phyloP scores from a whole-genome alignment of 2,113 vertebrate genomes.

The Puffinus mauretanicus region DNA sequence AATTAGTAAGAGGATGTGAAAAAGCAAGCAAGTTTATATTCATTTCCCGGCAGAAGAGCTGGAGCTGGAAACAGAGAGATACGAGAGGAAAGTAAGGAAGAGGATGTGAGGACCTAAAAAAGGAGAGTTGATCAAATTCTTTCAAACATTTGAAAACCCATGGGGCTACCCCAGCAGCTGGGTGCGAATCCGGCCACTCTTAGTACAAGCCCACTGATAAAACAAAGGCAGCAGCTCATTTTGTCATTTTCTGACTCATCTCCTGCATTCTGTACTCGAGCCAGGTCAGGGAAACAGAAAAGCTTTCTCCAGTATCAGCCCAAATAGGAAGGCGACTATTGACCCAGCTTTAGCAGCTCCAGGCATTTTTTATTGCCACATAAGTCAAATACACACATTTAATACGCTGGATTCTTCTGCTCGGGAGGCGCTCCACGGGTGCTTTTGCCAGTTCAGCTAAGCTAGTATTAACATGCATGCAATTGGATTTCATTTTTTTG shows the following conservation, averaged over 20 bases:
- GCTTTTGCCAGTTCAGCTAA: not conserved
- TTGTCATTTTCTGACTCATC: not conserved
- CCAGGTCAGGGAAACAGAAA: not conserved
- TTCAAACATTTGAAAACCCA: not conserved
- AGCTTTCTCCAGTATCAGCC: not conserved
- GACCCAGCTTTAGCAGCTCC: not conserved
- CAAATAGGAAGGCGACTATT: not conserved
- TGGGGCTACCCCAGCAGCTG: not conserved
- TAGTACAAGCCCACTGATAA: not conserved
- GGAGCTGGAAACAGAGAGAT: not conserved
- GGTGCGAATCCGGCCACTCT: fast-evolving
- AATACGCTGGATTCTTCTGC: fast-evolving
- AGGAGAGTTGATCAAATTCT: not conserved
- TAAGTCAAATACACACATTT: not conserved
- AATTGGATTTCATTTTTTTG: not conserved
- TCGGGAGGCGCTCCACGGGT: fast-evolving
- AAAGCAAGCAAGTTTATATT: not conserved
- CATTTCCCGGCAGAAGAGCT: not conserved
- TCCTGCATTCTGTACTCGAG: not conserved
- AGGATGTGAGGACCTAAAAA: not conserved
- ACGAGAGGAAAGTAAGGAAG: not conserved
- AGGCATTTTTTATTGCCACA: not conserved
- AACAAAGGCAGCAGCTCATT: not conserved
- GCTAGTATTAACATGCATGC: not conserved
- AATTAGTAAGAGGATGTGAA: not conserved